A percentile compares a stretch with the other conserved stretches of the same genome.
Evolutionary conservation across 2,113 vertebrate genomes (phyloP).

Genomic region (Nothoprocta perdicaria): DNA sequence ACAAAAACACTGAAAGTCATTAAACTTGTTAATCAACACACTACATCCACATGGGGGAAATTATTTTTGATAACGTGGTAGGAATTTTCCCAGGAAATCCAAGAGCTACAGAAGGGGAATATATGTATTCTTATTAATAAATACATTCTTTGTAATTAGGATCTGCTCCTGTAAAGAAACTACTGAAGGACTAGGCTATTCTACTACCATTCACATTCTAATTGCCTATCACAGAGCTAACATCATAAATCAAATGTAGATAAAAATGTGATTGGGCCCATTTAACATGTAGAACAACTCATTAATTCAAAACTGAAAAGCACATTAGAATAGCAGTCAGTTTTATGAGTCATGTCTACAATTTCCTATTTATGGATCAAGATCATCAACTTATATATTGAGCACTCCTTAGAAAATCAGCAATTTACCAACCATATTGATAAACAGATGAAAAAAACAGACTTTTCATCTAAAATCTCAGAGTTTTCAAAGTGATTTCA

Average conservation of each 20-base stretch:
- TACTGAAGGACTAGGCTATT: neutral
- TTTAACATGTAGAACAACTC: neutral
- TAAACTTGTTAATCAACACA: slow-evolving; percentile 43
- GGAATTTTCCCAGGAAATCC: neutral
- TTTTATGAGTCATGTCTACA: slow-evolving; percentile 31
- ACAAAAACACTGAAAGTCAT: slow-evolving; percentile 41
- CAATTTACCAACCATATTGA: slow-evolving; percentile 13
- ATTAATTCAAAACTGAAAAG: neutral
- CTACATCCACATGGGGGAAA: neutral
- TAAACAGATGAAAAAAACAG: slow-evolving; percentile 48
- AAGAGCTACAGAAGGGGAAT: neutral
- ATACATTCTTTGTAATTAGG: neutral
- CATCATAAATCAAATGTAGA: neutral
- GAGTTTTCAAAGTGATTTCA: neutral
- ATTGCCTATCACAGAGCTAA: neutral
- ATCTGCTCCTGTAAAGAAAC: neutral
- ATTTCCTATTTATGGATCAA: neutral
- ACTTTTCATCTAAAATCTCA: slow-evolving; percentile 7
- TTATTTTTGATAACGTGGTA: slow-evolving; percentile 4
- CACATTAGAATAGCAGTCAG: neutral
- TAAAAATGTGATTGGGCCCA: neutral
- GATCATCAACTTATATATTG: neutral
- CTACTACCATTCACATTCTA: neutral
- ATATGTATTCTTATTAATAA: neutral
- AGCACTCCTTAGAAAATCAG: neutral